Conservation (phyloP, 2,113 vertebrate genomes). For the Noctilio leporinus region DNA sequence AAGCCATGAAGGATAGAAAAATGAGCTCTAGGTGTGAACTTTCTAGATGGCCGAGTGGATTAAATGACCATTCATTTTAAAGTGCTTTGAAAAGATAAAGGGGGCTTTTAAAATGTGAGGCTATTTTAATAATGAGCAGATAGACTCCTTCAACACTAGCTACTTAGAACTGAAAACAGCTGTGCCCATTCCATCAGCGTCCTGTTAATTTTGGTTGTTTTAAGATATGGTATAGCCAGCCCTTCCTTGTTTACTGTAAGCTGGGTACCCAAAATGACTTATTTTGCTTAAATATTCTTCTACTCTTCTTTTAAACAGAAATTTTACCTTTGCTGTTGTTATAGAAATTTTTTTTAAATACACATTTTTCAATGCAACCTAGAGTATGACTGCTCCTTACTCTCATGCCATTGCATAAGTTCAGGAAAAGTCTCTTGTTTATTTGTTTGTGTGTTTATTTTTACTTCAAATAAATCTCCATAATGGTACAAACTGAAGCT, state of each 20-base stretch:
- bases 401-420: neutral
- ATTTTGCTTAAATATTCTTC: neutral
- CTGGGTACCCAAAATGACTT: neutral
- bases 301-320: neutral
- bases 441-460: neutral
- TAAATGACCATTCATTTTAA: slow-evolving; percentile 28
- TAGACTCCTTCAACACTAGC: neutral
- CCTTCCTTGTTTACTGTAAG: neutral
- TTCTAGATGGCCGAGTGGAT: neutral
- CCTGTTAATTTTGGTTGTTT: neutral
- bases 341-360: neutral
- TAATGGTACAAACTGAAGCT: neutral
- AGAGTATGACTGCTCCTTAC: neutral
- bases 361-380: neutral
- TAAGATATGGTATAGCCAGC: neutral
- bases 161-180: neutral
- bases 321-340: neutral
- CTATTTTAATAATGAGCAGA: neutral
- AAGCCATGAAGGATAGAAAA: neutral
- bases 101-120: neutral
- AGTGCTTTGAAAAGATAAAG: neutral
- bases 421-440: neutral
- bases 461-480: neutral
- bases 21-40: neutral
- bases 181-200: neutral